Conservation (phyloP, 2,113 vertebrate species). For the Fulica atra region DNA sequence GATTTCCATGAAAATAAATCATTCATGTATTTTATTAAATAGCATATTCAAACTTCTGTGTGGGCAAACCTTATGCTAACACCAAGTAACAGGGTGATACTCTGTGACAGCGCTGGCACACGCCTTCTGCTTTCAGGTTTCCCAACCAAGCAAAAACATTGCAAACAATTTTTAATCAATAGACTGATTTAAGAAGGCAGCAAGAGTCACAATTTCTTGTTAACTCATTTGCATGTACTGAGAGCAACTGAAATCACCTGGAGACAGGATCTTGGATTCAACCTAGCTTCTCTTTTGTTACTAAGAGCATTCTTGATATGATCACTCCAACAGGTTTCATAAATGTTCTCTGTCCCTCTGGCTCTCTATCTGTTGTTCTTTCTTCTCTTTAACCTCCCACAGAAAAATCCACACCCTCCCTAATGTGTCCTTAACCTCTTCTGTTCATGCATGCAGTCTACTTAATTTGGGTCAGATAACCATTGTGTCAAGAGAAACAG, state of each 20-base stretch:
- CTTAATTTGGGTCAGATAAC: background rate
- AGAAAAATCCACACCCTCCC: background rate
- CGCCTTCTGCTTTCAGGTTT: background rate
- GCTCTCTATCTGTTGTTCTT: background rate
- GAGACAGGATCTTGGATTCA: rapidly evolving
- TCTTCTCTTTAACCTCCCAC: background rate
- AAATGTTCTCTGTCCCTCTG: background rate
- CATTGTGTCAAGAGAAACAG: background rate
- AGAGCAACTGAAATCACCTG: background rate
- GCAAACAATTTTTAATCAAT: background rate
- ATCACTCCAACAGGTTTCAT: background rate
- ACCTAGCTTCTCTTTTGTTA: background rate
- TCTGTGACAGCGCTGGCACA: background rate
- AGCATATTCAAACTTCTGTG: background rate
- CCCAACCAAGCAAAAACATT: rapidly evolving
- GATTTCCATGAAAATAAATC: background rate
- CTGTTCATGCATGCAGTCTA: background rate
- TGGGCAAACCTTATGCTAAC: background rate
- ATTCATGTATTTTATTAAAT: background rate
- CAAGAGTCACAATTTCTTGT: background rate
- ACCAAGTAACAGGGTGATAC: background rate
- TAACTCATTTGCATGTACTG: background rate
- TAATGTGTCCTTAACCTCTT: background rate
- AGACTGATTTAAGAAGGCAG: background rate
- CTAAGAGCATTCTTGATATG: background rate